These are phyloP conservation scores for Agrilus biguttatus DNA, from an alignment of 2,888 invertebrate species.

Conservation along the genomic window DNA sequence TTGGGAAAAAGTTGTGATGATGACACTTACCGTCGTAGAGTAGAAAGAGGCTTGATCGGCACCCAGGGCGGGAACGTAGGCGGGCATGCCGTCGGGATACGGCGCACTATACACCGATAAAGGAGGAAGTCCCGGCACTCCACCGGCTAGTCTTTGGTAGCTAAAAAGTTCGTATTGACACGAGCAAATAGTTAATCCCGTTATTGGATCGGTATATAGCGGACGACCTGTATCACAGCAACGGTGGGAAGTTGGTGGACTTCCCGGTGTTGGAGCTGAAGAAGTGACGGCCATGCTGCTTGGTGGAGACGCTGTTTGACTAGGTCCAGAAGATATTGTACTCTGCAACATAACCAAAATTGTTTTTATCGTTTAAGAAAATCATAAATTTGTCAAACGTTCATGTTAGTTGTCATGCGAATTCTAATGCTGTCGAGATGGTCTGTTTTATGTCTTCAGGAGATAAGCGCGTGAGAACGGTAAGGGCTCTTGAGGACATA, in stretches of 20 bases:
- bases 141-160: conserved; percentile 62
- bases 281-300: conserved; percentile 31
- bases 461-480: no score
- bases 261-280: conserved; percentile 33
- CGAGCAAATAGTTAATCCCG: conserved; percentile 79
- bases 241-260: conserved; percentile 40
- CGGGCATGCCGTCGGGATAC: conserved; percentile 72
- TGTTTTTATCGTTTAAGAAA: no score
- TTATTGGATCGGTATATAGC: conserved; percentile 78
- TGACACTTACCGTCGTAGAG: conserved; percentile 61
- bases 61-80: conserved; percentile 71
- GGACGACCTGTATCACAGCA: conserved; percentile 90
- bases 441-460: no score
- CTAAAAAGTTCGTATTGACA: conserved; percentile 81
- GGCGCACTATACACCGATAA: conserved; percentile 70
- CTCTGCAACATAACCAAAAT: conserved; percentile 22
- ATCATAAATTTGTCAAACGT: no score
- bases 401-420: no score
- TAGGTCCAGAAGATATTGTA: conserved; percentile 23
- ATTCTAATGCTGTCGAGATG: no score
- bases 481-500: no score
- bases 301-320: conserved; percentile 19
- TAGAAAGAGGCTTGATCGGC: conserved; percentile 80
- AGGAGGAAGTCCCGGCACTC: conserved; percentile 53
- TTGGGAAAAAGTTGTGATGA: background rate